Percentiles rank a stretch among this genome's conserved stretches.
These are phyloP conservation scores for Muntiacus reevesi DNA, from an alignment of 2,113 vertebrate species.

Conservation along the genomic window DNA sequence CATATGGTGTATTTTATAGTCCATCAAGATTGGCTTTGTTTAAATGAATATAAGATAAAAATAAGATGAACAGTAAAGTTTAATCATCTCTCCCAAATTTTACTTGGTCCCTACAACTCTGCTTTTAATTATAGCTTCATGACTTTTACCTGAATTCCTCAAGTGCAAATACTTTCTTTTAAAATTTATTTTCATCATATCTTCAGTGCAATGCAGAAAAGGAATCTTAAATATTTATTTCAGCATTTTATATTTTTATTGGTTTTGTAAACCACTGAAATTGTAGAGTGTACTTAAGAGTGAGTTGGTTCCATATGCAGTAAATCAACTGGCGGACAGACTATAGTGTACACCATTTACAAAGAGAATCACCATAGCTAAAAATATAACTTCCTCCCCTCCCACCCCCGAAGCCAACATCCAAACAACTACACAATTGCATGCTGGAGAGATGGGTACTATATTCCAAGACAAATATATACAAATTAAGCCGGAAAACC, in stretches of 20 bases:
- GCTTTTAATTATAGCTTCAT: slow-evolving; percentile 69
- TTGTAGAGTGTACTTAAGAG: slow-evolving; percentile 59
- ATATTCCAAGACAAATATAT: slow-evolving; percentile 43
- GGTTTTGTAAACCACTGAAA: slow-evolving; percentile 74
- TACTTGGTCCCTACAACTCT: slow-evolving; percentile 44
- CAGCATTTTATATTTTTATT: slow-evolving; percentile 65
- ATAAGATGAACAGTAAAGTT: slow-evolving; percentile 52
- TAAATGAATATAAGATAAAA: slow-evolving; percentile 52
- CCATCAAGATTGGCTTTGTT: slow-evolving; percentile 25
- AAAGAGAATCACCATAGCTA: slow-evolving; percentile 40
- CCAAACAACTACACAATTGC: slow-evolving; percentile 32
- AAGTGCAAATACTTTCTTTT: slow-evolving; percentile 70
- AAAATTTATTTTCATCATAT: slow-evolving; percentile 64
- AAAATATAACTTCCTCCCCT: slow-evolving; percentile 48
- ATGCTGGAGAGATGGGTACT: not conserved
- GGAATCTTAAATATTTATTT: slow-evolving; percentile 76
- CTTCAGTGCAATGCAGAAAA: slow-evolving; percentile 68
- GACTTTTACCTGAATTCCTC: slow-evolving; percentile 69
- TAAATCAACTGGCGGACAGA: slow-evolving; percentile 67
- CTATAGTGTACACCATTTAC: not conserved
- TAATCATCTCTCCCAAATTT: slow-evolving; percentile 38
- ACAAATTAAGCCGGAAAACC: slow-evolving; percentile 51
- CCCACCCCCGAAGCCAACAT: slow-evolving; percentile 33
- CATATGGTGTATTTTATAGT: slow-evolving; percentile 42
- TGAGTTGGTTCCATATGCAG: slow-evolving; percentile 58